These are phyloP conservation scores for Cephus pygmeus DNA, from an alignment of 2,888 invertebrate species.

Conservation along the genomic window DNA sequence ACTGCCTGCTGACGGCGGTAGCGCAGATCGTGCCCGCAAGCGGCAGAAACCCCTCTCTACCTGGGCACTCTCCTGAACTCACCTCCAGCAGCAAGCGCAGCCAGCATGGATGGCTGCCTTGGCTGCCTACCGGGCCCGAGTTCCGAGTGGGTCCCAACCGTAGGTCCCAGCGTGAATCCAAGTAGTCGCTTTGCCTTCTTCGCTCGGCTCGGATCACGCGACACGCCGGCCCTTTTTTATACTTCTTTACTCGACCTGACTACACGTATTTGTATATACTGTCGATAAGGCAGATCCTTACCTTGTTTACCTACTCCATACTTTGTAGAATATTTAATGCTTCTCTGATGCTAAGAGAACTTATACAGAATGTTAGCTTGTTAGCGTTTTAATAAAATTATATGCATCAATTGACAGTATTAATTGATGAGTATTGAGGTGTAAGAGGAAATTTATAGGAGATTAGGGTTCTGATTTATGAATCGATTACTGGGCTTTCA, in stretches of 20 bases:
- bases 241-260: too few relatives aligned
- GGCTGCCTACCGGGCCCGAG: conserved; percentile 33
- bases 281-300: neutral
- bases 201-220: conserved; percentile 1
- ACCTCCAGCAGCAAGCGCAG: conserved; percentile 17
- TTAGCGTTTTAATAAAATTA: too few relatives aligned
- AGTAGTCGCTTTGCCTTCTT: conserved; percentile 7
- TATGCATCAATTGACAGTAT: too few relatives aligned
- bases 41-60: conserved; percentile 25
- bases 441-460: too few relatives aligned
- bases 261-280: too few relatives aligned
- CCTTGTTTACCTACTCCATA: too few relatives aligned
- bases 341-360: too few relatives aligned
- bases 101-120: conserved; percentile 29
- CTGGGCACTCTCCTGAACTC: conserved; percentile 1
- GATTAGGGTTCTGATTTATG: too few relatives aligned
- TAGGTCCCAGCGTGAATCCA: neutral
- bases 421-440: too few relatives aligned
- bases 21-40: conserved; percentile 45
- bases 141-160: neutral
- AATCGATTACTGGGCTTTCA: too few relatives aligned
- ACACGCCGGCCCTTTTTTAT: neutral
- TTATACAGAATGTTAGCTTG: too few relatives aligned
- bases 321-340: too few relatives aligned
- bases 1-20: conserved; percentile 53